A percentile compares a stretch with the other conserved stretches of the same genome.
These are phyloP conservation scores for Cryptops parisi DNA, from an alignment of 2,888 invertebrate genomes.

Conservation along the genomic window DNA sequence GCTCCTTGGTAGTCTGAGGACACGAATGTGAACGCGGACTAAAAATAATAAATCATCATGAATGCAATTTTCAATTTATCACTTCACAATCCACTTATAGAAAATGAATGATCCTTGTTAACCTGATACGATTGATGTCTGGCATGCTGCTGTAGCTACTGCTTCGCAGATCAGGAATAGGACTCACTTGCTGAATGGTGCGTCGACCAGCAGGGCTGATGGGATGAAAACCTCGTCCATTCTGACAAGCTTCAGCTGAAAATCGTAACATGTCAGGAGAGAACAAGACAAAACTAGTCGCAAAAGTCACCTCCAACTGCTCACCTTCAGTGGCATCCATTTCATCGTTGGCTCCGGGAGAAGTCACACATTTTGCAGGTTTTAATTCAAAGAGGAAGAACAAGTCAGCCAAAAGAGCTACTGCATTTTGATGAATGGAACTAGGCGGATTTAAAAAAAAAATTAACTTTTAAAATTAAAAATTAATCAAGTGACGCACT, in stretches of 20 bases:
- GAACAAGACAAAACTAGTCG: too few species aligned
- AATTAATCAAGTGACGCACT: not conserved
- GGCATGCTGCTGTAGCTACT: slow-evolving; percentile 19
- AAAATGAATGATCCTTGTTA: too few species aligned
- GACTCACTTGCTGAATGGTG: slow-evolving; percentile 54
- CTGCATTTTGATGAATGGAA: slow-evolving; percentile 77
- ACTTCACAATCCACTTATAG: not conserved
- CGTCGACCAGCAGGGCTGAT: slow-evolving; percentile 12
- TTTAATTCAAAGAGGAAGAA: slow-evolving; percentile 88
- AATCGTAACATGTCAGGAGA: not conserved
- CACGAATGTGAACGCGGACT: slow-evolving; percentile 15
- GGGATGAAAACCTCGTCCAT: not conserved
- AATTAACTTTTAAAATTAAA: not conserved
- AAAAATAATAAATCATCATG: not conserved
- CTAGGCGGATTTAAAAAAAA: slow-evolving; percentile 38
- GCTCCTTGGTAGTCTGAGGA: slow-evolving; percentile 12
- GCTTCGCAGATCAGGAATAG: slow-evolving; percentile 72
- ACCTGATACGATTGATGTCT: slow-evolving; percentile 21
- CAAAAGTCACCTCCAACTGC: too few species aligned
- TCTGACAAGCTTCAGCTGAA: not conserved
- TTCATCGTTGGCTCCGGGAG: slow-evolving; percentile 39
- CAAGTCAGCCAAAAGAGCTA: slow-evolving; percentile 82
- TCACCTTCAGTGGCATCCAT: slow-evolving; percentile 16
- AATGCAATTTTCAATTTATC: not conserved
- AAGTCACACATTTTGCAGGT: slow-evolving; percentile 62